phyloP scores from a whole-genome alignment of 1,140 invertebrate species.

The Venturia canescens region DNA sequence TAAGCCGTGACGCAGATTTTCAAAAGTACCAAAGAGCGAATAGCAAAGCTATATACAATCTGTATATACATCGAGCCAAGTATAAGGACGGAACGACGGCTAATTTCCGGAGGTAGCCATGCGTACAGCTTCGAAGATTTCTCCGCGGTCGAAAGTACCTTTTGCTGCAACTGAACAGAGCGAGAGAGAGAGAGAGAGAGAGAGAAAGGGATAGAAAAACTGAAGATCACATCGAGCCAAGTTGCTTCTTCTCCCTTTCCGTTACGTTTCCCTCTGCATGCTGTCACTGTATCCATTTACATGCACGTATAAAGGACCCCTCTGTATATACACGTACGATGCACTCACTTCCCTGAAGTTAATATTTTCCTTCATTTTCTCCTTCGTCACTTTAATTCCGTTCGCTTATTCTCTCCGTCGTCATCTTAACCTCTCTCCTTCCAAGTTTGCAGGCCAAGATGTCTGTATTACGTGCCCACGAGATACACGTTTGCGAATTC shows the following conservation, averaged over 20 bases:
- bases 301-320: not conserved
- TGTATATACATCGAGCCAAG: not conserved
- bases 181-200: conserved; percentile 11
- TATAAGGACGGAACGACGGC: conserved; percentile 43
- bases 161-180: not conserved
- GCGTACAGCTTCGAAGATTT: conserved; percentile 44
- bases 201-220: not conserved
- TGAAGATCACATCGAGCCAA: not conserved
- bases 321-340: no score
- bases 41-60: not conserved
- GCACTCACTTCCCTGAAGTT: conserved; percentile 4
- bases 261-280: not conserved
- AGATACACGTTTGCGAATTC: not conserved
- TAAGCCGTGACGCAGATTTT: conserved; percentile 13
- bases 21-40: conserved; percentile 17
- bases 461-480: no score
- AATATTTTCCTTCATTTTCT: conserved; percentile 23
- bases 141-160: conserved; percentile 38
- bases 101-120: conserved; percentile 54
- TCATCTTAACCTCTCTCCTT: not conserved
- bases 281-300: not conserved
- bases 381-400: conserved; percentile 26
- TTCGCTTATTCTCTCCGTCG: conserved; percentile 8
- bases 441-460: not conserved
- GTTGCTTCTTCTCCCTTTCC: not conserved